Evolutionary conservation across 2,888 invertebrate species (phyloP).

Genomic region (Epirrhoe tristata): DNA sequence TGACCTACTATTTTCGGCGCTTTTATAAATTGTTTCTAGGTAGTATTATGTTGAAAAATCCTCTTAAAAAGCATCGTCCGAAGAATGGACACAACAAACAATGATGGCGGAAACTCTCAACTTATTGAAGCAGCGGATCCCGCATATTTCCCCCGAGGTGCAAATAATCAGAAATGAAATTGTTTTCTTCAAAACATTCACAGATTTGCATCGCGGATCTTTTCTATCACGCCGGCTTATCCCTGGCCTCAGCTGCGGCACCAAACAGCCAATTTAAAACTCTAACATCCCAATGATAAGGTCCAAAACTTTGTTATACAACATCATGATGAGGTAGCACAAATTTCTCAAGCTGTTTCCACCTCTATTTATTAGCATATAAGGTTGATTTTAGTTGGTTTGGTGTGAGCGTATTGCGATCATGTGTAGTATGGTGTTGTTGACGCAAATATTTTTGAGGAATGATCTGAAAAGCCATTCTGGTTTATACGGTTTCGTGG

Average conservation of each 20-base stretch:
- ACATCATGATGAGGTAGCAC: constrained; percentile 5
- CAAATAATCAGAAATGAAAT: constrained; percentile 36
- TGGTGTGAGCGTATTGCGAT: constrained; percentile 11
- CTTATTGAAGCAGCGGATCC: constrained; percentile 6
- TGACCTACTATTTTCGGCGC: no score
- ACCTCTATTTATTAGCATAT: constrained; percentile 5
- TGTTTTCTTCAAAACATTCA: constrained; percentile 38
- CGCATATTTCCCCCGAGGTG: constrained; percentile 23
- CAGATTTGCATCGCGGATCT: constrained; percentile 44
- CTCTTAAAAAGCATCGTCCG: not conserved
- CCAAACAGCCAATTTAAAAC: constrained; percentile 13
- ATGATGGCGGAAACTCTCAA: not conserved
- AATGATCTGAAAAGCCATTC: constrained; percentile 15
- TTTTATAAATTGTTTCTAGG: no score
- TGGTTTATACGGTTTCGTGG: constrained; percentile 22
- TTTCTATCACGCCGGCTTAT: constrained; percentile 43
- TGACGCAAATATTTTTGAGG: constrained; percentile 23
- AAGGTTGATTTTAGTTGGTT: constrained; percentile 5
- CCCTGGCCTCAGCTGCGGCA: constrained; percentile 39
- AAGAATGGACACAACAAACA: not conserved
- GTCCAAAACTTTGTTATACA: constrained; percentile 9
- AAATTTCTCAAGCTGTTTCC: not conserved
- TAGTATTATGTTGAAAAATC: not conserved
- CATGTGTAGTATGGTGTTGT: constrained; percentile 22
- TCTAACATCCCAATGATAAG: constrained; percentile 15